These are phyloP conservation scores for Acleris emargana DNA, from an alignment of 2,888 invertebrate genomes.

Conservation along the genomic window DNA sequence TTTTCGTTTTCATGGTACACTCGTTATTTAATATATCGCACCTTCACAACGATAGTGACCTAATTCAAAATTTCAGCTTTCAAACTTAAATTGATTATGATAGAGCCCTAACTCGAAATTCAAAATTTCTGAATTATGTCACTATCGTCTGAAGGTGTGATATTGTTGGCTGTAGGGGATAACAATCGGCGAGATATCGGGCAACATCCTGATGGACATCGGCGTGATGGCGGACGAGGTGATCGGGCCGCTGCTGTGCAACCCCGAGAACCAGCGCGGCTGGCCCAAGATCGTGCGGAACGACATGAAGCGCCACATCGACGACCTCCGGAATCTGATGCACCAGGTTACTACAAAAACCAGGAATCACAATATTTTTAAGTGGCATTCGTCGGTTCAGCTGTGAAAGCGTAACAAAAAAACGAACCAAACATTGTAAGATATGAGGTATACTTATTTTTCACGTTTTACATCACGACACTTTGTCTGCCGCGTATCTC, in stretches of 20 bases:
- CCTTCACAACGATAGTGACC: no score
- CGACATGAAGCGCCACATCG: conserved; percentile 88
- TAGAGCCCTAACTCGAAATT: no score
- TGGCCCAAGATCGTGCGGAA: conserved; percentile 90
- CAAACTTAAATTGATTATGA: no score
- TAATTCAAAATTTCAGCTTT: no score
- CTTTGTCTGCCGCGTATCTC: no score
- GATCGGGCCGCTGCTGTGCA: conserved; percentile 88
- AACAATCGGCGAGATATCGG: conserved; percentile 88
- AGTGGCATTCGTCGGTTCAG: no score
- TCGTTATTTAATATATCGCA: background rate
- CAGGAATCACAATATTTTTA: background rate
- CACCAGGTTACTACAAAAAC: conserved; percentile 81
- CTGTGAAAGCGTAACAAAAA: no score
- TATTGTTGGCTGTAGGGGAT: conserved; percentile 63
- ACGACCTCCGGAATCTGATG: conserved; percentile 87
- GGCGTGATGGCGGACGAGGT: conserved; percentile 88
- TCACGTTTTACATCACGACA: no score
- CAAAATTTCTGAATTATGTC: no score
- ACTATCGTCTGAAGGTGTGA: no score
- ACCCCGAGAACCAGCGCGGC: conserved; percentile 86
- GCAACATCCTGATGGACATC: conserved; percentile 88
- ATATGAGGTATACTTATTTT: no score
- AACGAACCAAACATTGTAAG: no score
- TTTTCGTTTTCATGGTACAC: background rate